Conservation (phyloP, 2,113 vertebrate genomes). For the Colossoma macropomum region DNA sequence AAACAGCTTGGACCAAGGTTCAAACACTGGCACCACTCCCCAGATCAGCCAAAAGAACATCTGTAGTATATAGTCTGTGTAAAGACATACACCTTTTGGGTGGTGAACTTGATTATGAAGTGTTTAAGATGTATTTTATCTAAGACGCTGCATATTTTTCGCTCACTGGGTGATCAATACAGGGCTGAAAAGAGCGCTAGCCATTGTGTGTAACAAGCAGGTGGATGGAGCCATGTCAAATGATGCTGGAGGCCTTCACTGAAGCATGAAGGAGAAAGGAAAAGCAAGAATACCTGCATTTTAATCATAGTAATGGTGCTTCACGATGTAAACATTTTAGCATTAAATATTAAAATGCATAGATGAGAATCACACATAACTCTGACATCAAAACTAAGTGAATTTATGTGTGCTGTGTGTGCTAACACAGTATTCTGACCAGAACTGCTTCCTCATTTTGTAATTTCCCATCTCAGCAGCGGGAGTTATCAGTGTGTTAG, state of each 20-base stretch:
- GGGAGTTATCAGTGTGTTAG: constrained; percentile 47
- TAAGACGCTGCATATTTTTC: background rate
- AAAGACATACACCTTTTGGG: too few relatives aligned
- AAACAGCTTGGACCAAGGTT: background rate
- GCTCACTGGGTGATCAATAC: background rate
- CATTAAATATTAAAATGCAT: background rate
- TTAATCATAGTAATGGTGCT: constrained; percentile 7
- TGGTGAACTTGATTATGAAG: background rate
- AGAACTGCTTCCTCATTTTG: constrained; percentile 48
- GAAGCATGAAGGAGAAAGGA: constrained; percentile 62
- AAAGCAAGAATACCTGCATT: background rate
- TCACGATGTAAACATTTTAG: background rate
- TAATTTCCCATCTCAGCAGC: constrained; percentile 67
- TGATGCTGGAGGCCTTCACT: constrained; percentile 49
- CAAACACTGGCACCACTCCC: background rate
- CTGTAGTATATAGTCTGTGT: background rate
- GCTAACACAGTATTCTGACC: background rate
- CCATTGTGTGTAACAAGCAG: constrained; percentile 29
- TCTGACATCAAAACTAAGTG: background rate
- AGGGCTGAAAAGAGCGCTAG: background rate
- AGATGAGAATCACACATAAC: background rate
- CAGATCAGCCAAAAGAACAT: background rate
- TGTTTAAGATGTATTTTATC: background rate
- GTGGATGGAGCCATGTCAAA: constrained; percentile 33
- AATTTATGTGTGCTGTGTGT: constrained; percentile 3